A percentile compares a stretch with the other conserved stretches of the same genome.
These are phyloP conservation scores for Octonoba sinensis DNA, from an alignment of 2,888 invertebrate genomes.

Conservation along the genomic window DNA sequence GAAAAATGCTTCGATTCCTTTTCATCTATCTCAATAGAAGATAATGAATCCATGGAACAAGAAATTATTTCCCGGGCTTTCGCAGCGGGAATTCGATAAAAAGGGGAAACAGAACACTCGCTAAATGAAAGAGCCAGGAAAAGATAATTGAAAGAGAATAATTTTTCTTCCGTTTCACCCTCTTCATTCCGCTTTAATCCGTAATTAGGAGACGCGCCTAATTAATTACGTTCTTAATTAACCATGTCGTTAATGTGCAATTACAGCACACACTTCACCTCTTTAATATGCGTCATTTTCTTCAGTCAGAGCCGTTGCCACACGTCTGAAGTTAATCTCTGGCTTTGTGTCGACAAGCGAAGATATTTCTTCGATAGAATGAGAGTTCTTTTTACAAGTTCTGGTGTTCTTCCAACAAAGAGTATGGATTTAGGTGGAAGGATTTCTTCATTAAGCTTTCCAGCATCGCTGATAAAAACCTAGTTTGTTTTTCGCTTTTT, in stretches of 20 bases:
- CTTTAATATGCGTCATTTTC: slow-evolving; percentile 10
- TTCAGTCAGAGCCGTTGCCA: slow-evolving; percentile 26
- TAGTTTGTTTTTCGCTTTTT: too few relatives aligned
- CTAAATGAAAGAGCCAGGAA: slow-evolving; percentile 21
- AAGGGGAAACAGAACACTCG: slow-evolving; percentile 18
- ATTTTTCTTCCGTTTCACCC: slow-evolving; percentile 9
- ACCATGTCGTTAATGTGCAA: slow-evolving; percentile 60
- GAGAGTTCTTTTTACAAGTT: background rate
- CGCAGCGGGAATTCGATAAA: slow-evolving; percentile 19
- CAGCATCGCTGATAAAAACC: too few relatives aligned
- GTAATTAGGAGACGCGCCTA: slow-evolving; percentile 45
- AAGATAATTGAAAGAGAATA: slow-evolving; percentile 28
- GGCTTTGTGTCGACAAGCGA: slow-evolving; percentile 21
- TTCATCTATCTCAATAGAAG: background rate
- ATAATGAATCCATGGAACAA: slow-evolving; percentile 19
- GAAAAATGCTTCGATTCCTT: slow-evolving; percentile 11
- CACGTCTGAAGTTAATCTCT: slow-evolving; percentile 26
- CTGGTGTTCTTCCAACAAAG: background rate
- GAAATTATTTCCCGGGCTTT: slow-evolving; percentile 6
- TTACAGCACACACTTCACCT: slow-evolving; percentile 27
- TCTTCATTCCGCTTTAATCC: slow-evolving; percentile 40
- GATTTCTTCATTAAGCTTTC: background rate
- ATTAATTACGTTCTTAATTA: slow-evolving; percentile 57
- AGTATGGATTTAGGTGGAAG: background rate
- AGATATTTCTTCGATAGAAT: background rate